Evolutionary conservation across 1,140 invertebrate species (phyloP), one percentile per base, ranked within the genome.

Genomic region (Parapsyche elsis): DNA sequence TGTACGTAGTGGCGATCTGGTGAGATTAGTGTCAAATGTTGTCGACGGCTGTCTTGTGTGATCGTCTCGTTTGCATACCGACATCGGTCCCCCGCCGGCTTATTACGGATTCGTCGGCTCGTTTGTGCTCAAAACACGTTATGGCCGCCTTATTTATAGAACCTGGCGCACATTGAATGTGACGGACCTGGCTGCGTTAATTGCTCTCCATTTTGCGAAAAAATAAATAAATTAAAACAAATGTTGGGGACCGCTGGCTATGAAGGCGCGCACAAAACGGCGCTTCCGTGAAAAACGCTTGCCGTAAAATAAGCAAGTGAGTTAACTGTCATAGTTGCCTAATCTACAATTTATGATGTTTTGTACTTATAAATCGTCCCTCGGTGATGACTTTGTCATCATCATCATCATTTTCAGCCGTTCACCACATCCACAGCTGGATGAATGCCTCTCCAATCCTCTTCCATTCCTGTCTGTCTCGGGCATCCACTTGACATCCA

Each of bases 111-210:
- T 30, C 9, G 53, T 61, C 74, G 74, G 74, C 61, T 74, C 76
- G 76, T 75, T 81, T 81, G 76, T 81, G 19, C 26, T 9, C n/a
- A 10, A 30, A 16, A 53, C 45, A 61, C 14, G 38, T 38, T 64
- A 45, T 77, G n/a, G 53, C 80, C 74, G 80, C 74, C 67, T 78
- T 64, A 81, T 81, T 78, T 78, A 81, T 78, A 76, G 61, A n/a
- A 16, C 26, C 14, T 16, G 71, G 4, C 16, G 10, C 59, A 71
- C 71, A 81, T 81, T 81, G 76, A 0, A 16, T 76, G 80, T 81
- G 80, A 81, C 80, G 75, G 26, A 14, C 1, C 23, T 12, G 64
- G 71, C 21, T 30, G n/a, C 38, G 75, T 44, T 77, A 77, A 77
- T 77, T 77, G 75, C 57, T 45, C 4, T 19, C 19, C n/a, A 9